Evolutionary conservation across 2,797 vertebrate species (phyloP), one percentile per base, ranked within the genome.

Genomic region (Manis crassicaudata): DNA sequence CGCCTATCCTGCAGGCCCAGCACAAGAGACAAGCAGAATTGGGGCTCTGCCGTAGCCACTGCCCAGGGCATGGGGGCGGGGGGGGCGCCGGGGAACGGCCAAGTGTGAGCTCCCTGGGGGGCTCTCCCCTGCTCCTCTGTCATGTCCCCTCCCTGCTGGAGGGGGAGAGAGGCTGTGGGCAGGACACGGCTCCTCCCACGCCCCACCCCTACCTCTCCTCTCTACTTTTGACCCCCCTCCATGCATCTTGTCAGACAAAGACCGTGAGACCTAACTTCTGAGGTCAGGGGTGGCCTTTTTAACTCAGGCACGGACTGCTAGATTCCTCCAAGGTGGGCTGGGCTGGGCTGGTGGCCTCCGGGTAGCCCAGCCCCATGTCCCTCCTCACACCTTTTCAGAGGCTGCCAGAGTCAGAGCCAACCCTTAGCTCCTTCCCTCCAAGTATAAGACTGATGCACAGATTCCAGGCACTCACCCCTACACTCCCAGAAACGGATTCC

Each of bases 381-480:
- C 86, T 76, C 13, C 1, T 27, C 13, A 79, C 93, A 76, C 81
- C 70, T 9, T 0, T n/a, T 58, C 17, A 17, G 63, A 70, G 56
- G 29, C 37, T 13, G 21, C 56, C 54, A 43, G 46, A 0, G 88
- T 70, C 95, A 72, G 92, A 93, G 58, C 35, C 2, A 4, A 20
- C 3, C 37, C 67, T 63, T 9, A 32, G 23, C 18, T 62, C 32
- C 73, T 46, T 83, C 32, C 62, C 72, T 54, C 20, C 2, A 0
- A 18, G 46, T 11, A 20, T 29, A 32, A 70, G 58, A 12, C 46
- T 60, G 16, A 20, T 2, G 7, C 21, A 16, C 37, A 54, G 82
- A 89, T 7, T n/a, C 80, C 88, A 70, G 88, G 81, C 77, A 62
- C 1, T 92, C 7, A 90, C 96, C 97, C 97, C 97, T 96, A 88